Base-by-base conservation (phyloP, 2,888 invertebrate species). In the Mechanitis messenoides region DNA sequence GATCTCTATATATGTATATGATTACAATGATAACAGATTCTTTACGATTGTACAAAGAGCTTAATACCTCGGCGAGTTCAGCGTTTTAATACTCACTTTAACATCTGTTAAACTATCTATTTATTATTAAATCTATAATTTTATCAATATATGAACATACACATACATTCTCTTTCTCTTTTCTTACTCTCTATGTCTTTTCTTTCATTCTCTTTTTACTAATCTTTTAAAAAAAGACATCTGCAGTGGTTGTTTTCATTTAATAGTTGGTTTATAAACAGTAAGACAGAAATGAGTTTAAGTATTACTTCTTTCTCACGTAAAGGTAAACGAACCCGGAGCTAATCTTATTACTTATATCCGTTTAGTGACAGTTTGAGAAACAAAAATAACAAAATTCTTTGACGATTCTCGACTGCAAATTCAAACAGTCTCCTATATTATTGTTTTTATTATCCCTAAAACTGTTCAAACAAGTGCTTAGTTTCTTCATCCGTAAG, bases 1-100 rank as follows among this genome's bases (percentile, higher is more conserved):
- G 75, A 74, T 73, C 62, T 70, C 71, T 62, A 63, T 67, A 69
- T 74, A 79, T 79, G 82, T 75, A 75, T 83, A 81, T 76, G 81
- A 81, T 83, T 83, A 84, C 85, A 77, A 50, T 53, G 55, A 55
- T 53, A 60, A 31, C 20, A 59, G 54, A 45, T 54, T 1, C 54
- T 33, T 4, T 28, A 28, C 56, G 11, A 45, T 35, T 35, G 35
- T 35, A 35, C 35, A 45, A 12, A 28, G 54, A 20, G 20, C 20
- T 20, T 20, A 20, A 20, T 20, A 20, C 1, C 20, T 20, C 20
- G 20, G 20, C 20, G 20, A 20, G 20, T 20, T 20, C 38, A 35
- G n/a, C 54, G 31, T 50, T 50, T 31, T 31, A 50, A 31, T 7
- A 50, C 50, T 50, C 9, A 31, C 50, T 20, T 47, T 50, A 50